These are phyloP conservation scores for Ornithorhynchus anatinus DNA, from an alignment of 2,113 vertebrate genomes.

Conservation along the genomic window DNA sequence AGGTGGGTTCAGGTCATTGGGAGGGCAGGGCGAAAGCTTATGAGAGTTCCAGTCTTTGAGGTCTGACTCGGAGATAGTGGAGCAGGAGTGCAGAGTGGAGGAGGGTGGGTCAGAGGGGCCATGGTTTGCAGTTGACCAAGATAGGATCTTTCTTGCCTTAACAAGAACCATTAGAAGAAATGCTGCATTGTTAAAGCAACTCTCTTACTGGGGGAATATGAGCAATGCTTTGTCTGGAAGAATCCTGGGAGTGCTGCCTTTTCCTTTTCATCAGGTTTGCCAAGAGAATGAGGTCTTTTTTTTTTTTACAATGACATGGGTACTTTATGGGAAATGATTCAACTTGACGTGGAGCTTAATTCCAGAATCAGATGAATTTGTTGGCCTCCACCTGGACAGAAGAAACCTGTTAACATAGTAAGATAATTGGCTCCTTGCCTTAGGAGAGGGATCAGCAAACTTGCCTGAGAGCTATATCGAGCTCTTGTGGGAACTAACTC, in stretches of 20 bases:
- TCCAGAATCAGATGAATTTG: not conserved
- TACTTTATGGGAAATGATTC: not conserved
- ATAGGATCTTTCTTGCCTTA: not conserved
- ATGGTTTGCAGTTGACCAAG: not conserved
- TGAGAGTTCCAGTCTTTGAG: constrained; percentile 2
- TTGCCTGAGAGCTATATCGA: too few species aligned
- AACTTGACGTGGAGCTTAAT: not conserved
- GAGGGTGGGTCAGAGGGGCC: too few species aligned
- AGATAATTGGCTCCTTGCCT: too few species aligned
- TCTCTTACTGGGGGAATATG: not conserved
- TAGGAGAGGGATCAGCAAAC: too few species aligned
- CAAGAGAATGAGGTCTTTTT: accelerated
- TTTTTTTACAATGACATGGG: not conserved
- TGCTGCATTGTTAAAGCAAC: not conserved
- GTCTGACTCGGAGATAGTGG: not conserved
- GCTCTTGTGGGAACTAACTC: too few species aligned
- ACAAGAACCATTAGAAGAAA: not conserved
- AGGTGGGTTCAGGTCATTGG: constrained; percentile 26
- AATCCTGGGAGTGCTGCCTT: accelerated
- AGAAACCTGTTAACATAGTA: too few species aligned
- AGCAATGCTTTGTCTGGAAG: accelerated
- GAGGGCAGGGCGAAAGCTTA: constrained; percentile 22
- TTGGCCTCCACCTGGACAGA: too few species aligned
- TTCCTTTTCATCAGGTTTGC: not conserved
- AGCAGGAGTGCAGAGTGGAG: too few species aligned